Conservation (phyloP, 2,797 vertebrate species). For the Argentina silus region DNA sequence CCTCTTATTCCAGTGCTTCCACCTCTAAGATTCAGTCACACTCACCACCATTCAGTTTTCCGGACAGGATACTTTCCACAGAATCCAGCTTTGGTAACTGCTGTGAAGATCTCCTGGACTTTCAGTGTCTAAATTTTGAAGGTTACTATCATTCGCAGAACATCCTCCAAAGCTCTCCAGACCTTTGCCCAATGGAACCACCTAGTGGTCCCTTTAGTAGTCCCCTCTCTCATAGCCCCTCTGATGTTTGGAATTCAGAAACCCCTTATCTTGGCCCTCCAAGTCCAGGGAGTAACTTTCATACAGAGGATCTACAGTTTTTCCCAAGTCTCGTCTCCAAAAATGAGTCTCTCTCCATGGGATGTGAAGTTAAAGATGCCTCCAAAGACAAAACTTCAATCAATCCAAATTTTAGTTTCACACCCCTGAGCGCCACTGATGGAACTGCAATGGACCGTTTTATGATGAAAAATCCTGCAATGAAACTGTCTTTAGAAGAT, state of each 20-base stretch:
- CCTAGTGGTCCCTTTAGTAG: conserved; percentile 81
- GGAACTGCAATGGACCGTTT: conserved; percentile 59
- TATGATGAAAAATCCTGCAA: conserved; percentile 57
- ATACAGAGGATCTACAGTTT: conserved; percentile 75
- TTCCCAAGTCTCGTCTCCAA: conserved; percentile 75
- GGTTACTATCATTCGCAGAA: conserved; percentile 79
- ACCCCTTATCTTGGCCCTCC: conserved; percentile 81
- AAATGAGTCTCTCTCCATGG: conserved; percentile 63
- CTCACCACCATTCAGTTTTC: conserved; percentile 70
- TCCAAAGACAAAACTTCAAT: conserved; percentile 66
- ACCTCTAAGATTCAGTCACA: conserved; percentile 72
- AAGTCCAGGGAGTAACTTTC: conserved; percentile 79
- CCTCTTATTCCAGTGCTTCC: conserved; percentile 51
- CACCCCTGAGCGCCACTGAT: conserved; percentile 54
- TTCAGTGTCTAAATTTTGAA: conserved; percentile 82
- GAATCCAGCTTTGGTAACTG: conserved; percentile 80
- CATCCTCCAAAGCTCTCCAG: conserved; percentile 76
- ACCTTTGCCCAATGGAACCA: conserved; percentile 78
- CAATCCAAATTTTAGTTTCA: conserved; percentile 58
- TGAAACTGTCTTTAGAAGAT: conserved; percentile 68
- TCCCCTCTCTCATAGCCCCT: conserved; percentile 81
- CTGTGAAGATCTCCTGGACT: conserved; percentile 80
- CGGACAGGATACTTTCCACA: conserved; percentile 72
- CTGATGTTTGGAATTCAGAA: conserved; percentile 79
- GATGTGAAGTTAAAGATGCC: conserved; percentile 61